Evolutionary conservation across 2,888 invertebrate genomes (phyloP), one percentile per base, ranked within the genome.

Genomic region (Caenorhabditis doughertyi): DNA sequence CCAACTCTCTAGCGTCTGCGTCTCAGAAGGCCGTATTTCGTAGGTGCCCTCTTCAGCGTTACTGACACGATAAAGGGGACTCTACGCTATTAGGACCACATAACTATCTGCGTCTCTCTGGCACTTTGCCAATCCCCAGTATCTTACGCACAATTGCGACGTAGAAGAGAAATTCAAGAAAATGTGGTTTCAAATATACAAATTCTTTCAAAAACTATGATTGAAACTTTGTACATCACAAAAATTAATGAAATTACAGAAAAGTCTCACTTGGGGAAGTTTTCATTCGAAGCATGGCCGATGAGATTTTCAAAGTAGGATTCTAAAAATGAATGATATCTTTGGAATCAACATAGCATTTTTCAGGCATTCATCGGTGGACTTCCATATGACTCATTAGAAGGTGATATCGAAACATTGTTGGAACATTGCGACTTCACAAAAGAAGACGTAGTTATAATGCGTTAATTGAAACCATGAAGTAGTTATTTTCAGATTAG

Each of bases 281-380:
- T 74, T 18, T 56, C 21, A 64, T 62, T 32, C 55, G 68, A 76
- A 42, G 25, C 16, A 76, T 76, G 76, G 49, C 67, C 42, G 76
- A 76, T 68, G 76, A 76, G 47, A 42, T 42, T 21, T 76, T 76
- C 29, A 76, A 76, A 49, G 76, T 76, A 21, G 49, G 74, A 9
- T 49, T 42, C 16, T 8, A 18, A 42, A 2, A n/a, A 32, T 35
- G 5, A 11, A 9, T 29, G 3, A 27, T 32, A 16, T 32, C 4
- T 39, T 13, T 4, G 39, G 39, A 39, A 58, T 18, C 2, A 18
- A 35, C 8, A 60, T 21, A 13, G 23, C 1, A 11, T 18, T 9
- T 87, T 77, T 64, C 77, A 85, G 74, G 88, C 81, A 16, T 89
- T 84, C 80, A 84, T 89, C 70, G 89, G 89, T 21, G 86, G 86